Conservation (phyloP, 2,113 vertebrate genomes). For the Seriola quinqueradiata region DNA sequence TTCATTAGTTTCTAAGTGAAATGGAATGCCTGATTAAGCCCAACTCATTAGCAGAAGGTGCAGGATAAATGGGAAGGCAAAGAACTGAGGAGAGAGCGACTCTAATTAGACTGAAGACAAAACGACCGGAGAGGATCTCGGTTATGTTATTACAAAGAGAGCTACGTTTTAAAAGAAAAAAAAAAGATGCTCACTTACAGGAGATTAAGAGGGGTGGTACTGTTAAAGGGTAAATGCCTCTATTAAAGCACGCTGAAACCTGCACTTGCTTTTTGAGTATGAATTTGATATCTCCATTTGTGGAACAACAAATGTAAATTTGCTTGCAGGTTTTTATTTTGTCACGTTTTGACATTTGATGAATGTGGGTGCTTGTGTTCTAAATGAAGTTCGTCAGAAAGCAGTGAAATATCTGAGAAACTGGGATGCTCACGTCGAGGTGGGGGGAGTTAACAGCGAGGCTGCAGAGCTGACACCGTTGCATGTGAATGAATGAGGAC, state of each 20-base stretch:
- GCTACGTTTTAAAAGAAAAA: slow-evolving; percentile 2
- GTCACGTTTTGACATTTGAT: background rate
- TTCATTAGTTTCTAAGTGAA: slow-evolving; percentile 76
- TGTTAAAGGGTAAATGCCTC: slow-evolving; percentile 12
- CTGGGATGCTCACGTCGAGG: background rate
- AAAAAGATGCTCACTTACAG: slow-evolving; percentile 7
- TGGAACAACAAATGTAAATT: background rate
- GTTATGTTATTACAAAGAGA: slow-evolving; percentile 45
- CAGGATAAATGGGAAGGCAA: slow-evolving; percentile 55
- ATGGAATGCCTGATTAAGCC: slow-evolving; percentile 71
- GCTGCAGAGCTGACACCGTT: background rate
- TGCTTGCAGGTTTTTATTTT: background rate
- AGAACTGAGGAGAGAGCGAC: slow-evolving; percentile 38
- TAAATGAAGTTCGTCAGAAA: slow-evolving; percentile 8
- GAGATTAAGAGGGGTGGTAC: background rate
- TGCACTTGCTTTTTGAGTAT: background rate
- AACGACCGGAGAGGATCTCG: slow-evolving; percentile 39
- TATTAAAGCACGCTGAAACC: background rate
- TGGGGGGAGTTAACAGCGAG: background rate
- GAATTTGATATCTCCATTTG: background rate
- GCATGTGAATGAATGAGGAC: background rate
- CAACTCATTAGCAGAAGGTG: slow-evolving; percentile 64
- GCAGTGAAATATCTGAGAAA: slow-evolving; percentile 5
- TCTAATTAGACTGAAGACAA: slow-evolving; percentile 67
- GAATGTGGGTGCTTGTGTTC: background rate